Base-by-base conservation (phyloP, 2,797 vertebrate species). In the Pangasius larnaudii region DNA sequence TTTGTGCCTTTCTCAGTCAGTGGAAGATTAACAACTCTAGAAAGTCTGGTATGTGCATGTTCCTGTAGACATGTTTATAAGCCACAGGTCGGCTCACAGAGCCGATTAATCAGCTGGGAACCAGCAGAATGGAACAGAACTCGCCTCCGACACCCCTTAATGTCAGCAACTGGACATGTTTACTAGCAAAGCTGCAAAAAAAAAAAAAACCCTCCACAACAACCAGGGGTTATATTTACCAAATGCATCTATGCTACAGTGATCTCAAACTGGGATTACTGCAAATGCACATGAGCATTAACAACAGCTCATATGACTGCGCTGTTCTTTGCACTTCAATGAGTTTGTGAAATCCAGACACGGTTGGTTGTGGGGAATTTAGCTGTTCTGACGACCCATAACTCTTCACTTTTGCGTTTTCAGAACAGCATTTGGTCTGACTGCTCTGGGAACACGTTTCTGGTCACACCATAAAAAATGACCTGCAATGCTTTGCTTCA, bases 91-190 rank as follows among this genome's bases (percentile, higher is more conserved):
- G 69, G 83, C 72, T 82, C 61, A 87, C 19, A 1, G 79, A 53
- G 72, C 80, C 69, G 67, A 71, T 80, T 80, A 85, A 90, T 84
- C 85, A 86, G 33, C 85, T 58, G 67, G 36, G n/a, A 85, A 82
- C 69, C 67, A 89, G 83, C 49, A 67, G 36, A 84, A 59, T 67
- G 30, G 78, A 39, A 36, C 6, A 49, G n/a, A 51, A 81, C 22
- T 69, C 72, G 7, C 58, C 79, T 14, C 56, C 30, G 9, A 88
- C 19, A 67, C 42, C 72, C 53, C 9, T 30, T 53, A 30, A 58
- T 74, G 77, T 49, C 72, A 72, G 59, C n/a, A 11, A 58, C 39
- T 86, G 61, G 65, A 63, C 39, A 85, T 85, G 75, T 81, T 61
- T 49, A 63, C 42, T 24, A 83, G 72, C 49, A 80, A 69, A 58